Conservation (phyloP, 2,113 vertebrate genomes). For the Butorides virescens region DNA sequence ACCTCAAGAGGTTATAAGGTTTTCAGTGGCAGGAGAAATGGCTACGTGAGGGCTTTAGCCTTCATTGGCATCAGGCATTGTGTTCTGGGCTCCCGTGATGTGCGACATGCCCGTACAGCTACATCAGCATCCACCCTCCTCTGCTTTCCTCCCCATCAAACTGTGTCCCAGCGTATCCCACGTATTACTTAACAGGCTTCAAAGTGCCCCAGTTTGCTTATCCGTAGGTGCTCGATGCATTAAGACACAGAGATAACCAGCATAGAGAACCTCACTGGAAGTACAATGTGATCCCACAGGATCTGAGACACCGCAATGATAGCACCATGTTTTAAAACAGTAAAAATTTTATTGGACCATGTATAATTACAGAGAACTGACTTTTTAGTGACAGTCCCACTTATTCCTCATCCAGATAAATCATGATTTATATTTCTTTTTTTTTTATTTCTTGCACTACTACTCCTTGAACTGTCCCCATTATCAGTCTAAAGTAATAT, state of each 20-base stretch:
- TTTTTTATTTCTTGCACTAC: neutral
- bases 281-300: fast-evolving
- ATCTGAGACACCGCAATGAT: neutral
- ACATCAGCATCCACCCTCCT: neutral
- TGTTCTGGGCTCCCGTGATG: neutral
- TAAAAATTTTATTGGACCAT: neutral
- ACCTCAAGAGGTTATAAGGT: neutral
- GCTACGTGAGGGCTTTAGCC: neutral
- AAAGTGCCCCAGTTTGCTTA: neutral
- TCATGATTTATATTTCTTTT: neutral
- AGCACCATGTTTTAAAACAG: fast-evolving
- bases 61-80: neutral
- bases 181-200: neutral
- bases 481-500: neutral
- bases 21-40: neutral
- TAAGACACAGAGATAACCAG: neutral
- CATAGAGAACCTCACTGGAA: neutral
- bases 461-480: neutral
- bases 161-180: neutral
- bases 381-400: neutral
- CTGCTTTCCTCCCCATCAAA: neutral
- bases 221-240: neutral
- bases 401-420: neutral
- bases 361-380: neutral
- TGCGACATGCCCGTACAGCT: neutral